Conservation (phyloP, 2,113 vertebrate species). For the Melanostigma gelatinosum region DNA sequence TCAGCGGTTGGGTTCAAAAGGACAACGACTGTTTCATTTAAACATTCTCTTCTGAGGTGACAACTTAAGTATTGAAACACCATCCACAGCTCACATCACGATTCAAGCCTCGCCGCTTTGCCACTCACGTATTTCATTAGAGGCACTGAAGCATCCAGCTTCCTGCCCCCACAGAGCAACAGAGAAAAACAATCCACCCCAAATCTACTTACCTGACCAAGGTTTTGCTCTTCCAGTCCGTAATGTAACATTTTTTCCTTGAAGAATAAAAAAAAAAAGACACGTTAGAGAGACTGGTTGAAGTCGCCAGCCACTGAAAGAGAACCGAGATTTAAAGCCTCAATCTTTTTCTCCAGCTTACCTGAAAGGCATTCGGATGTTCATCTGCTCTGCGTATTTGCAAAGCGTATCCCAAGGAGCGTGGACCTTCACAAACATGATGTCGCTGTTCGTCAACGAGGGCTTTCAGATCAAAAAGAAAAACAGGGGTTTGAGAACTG, state of each 20-base stretch:
- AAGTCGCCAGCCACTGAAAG: neutral
- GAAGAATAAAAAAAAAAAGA: constrained; percentile 67
- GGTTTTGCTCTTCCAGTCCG: constrained; percentile 94
- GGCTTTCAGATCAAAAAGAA: constrained; percentile 80
- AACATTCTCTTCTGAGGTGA: constrained; percentile 12
- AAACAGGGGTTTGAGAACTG: neutral
- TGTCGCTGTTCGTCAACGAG: constrained; percentile 94
- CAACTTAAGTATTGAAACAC: constrained; percentile 23
- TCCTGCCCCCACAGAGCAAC: neutral
- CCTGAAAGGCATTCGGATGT: constrained; percentile 99
- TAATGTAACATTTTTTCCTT: constrained; percentile 98
- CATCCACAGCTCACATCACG: neutral
- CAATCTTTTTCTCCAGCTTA: constrained; percentile 64
- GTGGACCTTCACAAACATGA: constrained; percentile 98
- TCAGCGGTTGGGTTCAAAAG: neutral
- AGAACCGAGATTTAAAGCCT: neutral
- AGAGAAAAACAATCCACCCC: constrained; percentile 19
- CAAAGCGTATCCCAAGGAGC: constrained; percentile 96
- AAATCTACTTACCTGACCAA: constrained; percentile 90
- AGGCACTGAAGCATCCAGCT: constrained; percentile 19
- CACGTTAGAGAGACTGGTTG: neutral
- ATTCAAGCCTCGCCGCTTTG: neutral
- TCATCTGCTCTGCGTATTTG: constrained; percentile 98
- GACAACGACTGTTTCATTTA: neutral
- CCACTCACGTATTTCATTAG: constrained; percentile 19